phyloP scores from a whole-genome alignment of 1,140 invertebrate genomes.

The Drosophila ercepeae region DNA sequence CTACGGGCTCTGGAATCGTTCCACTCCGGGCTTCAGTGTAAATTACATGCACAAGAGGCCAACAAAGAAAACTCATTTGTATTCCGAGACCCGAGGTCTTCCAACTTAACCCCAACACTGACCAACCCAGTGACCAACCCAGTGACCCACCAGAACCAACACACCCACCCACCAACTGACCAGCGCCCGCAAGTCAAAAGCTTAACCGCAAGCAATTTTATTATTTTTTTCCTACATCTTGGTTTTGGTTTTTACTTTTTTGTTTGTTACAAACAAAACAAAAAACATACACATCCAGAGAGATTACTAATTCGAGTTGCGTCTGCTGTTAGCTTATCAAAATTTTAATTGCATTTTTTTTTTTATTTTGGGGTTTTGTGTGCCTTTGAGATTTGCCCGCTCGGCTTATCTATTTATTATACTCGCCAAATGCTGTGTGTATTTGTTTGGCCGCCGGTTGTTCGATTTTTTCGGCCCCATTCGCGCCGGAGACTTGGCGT shows the following conservation, averaged over 20 bases:
- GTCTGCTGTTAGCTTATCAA: conserved; percentile 64
- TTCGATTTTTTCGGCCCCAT: conserved; percentile 39
- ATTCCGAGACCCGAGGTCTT: conserved; percentile 44
- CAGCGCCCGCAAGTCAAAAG: conserved; percentile 70
- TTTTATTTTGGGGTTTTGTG: conserved; percentile 36
- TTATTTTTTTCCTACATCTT: conserved; percentile 25
- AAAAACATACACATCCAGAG: neutral
- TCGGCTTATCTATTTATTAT: conserved; percentile 56
- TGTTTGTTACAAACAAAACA: conserved; percentile 7
- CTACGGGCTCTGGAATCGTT: no score
- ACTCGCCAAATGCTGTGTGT: conserved; percentile 14
- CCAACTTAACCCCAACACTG: conserved; percentile 26
- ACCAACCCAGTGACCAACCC: neutral
- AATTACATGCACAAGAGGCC: conserved; percentile 62
- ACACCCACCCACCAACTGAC: neutral
- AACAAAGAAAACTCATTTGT: conserved; percentile 75
- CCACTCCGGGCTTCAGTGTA: conserved; percentile 36
- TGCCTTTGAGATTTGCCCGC: conserved; percentile 11
- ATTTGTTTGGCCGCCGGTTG: conserved; percentile 22
- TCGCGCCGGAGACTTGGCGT: conserved; percentile 42
- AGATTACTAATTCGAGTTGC: conserved; percentile 53
- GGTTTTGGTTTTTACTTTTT: neutral
- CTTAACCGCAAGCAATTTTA: conserved; percentile 77
- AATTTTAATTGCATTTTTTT: conserved; percentile 72
- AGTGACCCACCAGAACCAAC: neutral